Conservation (phyloP, 2,888 invertebrate species). For the Nudaria mundana region DNA sequence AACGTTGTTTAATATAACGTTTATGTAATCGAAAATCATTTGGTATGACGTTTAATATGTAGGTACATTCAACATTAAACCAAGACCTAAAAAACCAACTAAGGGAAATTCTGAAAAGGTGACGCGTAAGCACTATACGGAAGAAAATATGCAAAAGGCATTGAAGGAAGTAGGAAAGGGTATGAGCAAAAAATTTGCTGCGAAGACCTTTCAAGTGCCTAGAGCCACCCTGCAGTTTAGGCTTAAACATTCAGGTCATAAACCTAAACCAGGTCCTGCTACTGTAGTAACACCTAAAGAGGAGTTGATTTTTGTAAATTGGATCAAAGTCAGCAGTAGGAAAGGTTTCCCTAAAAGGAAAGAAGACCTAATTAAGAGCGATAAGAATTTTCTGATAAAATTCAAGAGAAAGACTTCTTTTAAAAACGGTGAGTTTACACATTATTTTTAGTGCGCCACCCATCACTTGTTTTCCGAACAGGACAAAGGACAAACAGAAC, state of each 20-base stretch:
- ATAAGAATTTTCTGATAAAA: neutral
- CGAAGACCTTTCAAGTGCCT: neutral
- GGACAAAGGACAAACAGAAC: too few species aligned
- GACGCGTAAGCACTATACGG: neutral
- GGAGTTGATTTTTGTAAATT: neutral
- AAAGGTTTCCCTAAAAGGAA: neutral
- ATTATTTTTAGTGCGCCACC: neutral
- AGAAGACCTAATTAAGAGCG: neutral
- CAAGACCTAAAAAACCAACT: neutral
- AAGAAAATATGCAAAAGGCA: neutral
- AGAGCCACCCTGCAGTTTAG: neutral
- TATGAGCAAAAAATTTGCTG: conserved; percentile 1
- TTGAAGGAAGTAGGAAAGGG: neutral
- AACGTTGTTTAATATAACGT: too few species aligned
- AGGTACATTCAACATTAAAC: neutral
- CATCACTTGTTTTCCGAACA: neutral
- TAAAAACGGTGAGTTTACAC: neutral
- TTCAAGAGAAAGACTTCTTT: neutral
- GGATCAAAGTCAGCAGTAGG: neutral
- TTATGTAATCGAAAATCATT: too few species aligned
- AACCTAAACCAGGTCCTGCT: neutral
- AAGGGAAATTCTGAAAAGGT: neutral
- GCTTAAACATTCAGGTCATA: neutral
- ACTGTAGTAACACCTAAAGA: neutral
- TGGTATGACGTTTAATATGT: too few species aligned